These are phyloP conservation scores for Camarhynchus parvulus DNA, from an alignment of 2,113 vertebrate species.

Conservation along the genomic window DNA sequence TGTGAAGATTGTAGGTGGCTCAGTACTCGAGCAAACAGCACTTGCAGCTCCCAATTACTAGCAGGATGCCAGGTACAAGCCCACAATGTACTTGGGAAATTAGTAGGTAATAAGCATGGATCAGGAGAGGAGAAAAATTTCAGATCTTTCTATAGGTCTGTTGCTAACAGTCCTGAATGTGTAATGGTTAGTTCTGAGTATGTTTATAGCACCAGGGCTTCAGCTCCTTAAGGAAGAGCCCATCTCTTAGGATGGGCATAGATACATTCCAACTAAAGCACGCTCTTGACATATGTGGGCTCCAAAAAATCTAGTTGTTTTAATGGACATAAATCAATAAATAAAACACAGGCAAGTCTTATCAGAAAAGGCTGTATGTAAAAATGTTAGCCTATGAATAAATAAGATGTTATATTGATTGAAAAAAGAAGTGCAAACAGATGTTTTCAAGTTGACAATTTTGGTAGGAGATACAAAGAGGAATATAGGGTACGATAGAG, in stretches of 20 bases:
- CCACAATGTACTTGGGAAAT: conserved; percentile 4
- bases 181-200: neutral
- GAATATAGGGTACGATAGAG: neutral
- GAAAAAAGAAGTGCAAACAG: neutral
- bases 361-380: neutral
- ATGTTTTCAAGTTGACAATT: neutral
- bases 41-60: neutral
- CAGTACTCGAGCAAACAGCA: neutral
- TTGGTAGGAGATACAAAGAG: neutral
- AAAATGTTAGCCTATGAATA: neutral
- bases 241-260: neutral
- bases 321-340: neutral
- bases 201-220: neutral
- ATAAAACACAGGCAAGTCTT: neutral
- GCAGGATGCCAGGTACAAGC: neutral
- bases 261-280: neutral
- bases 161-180: neutral
- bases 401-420: neutral
- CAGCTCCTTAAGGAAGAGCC: neutral
- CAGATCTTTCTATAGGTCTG: neutral
- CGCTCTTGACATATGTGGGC: fast-evolving
- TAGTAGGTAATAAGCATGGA: neutral
- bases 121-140: neutral
- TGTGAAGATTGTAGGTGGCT: conserved; percentile 52
- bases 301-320: neutral